Base-by-base conservation (phyloP, 2,113 vertebrate species). In the Cinclus cinclus region DNA sequence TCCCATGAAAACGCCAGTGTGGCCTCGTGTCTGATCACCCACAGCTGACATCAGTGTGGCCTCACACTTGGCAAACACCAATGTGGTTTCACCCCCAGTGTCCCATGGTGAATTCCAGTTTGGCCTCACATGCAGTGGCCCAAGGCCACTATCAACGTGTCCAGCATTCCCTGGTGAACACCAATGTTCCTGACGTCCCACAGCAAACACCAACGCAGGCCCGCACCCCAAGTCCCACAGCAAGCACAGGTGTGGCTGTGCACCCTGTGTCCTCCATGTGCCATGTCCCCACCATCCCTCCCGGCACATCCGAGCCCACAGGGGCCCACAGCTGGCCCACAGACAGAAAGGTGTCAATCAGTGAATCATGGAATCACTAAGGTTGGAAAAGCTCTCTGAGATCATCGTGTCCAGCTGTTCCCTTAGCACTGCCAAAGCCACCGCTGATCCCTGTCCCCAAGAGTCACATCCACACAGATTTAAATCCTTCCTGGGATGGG, bases 191-290 rank as follows among this genome's bases (percentile, higher is more conserved):
- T n/a, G 41, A 10, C n/a, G 46, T 5, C n/a, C 42, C 60, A 35
- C 2, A 3, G 49, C 30, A 13, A 4, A 49, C 2, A 3, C 42
- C 33, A 3, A 1, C 5, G 1, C 0, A 0, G 31, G 18, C 25
- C 59, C 1, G 0, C 4, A 5, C 10, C 37, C 31, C 6, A 8
- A 6, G 14, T 3, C 25, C 52, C 31, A 15, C 0, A 0, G 27
- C 24, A 65, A 52, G 50, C 11, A 4, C 25, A 4, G 21, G 22
- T 0, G 0, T 2, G 55, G 18, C 35, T 63, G 18, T 9, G 11
- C 35, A 37, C 39, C 11, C 68, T 2, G 13, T n/a, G 55, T 13
- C 33, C 53, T 33, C 53, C 56, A 2, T 2, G 9, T 11, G 11
- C 47, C 50, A 4, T 1, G 3, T 35, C 59, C 52, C 30, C 20